Evolutionary conservation across 2,113 vertebrate genomes (phyloP).

Genomic region (Perognathus longimembris): DNA sequence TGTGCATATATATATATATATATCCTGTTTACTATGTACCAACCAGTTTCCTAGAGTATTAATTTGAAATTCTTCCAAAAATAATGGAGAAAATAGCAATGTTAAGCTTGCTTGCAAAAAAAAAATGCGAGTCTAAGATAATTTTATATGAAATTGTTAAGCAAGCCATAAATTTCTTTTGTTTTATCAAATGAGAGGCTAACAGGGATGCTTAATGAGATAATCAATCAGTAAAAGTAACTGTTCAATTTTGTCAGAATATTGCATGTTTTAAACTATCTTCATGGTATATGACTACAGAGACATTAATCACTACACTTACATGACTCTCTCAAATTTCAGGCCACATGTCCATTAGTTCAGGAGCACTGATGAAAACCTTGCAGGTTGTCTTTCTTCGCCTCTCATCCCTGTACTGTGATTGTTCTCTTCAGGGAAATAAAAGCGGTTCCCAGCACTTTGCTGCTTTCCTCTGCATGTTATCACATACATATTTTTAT

Average conservation of each 20-base stretch:
- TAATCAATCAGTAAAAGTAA: not conserved
- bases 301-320: constrained; percentile 45
- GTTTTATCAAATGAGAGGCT: not conserved
- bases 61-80: not conserved
- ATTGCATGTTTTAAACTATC: constrained; percentile 19
- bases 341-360: constrained; percentile 52
- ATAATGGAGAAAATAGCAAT: too few relatives aligned
- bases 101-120: not conserved
- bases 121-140: not conserved
- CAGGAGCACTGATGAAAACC: constrained; percentile 27
- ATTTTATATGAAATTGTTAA: not conserved
- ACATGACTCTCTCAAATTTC: constrained; percentile 60
- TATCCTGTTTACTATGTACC: not conserved
- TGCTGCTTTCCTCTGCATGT: constrained; percentile 30
- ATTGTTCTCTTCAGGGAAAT: constrained; percentile 35
- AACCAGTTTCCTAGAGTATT: not conserved
- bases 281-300: constrained; percentile 48
- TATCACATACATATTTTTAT: constrained; percentile 60
- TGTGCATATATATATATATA: not conserved
- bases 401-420: constrained; percentile 45
- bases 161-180: not conserved
- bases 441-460: constrained; percentile 64
- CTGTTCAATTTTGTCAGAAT: not conserved
- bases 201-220: not conserved
- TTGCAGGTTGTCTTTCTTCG: constrained; percentile 26